phyloP scores from a whole-genome alignment of 2,113 vertebrate genomes.

The Notechis scutatus region DNA sequence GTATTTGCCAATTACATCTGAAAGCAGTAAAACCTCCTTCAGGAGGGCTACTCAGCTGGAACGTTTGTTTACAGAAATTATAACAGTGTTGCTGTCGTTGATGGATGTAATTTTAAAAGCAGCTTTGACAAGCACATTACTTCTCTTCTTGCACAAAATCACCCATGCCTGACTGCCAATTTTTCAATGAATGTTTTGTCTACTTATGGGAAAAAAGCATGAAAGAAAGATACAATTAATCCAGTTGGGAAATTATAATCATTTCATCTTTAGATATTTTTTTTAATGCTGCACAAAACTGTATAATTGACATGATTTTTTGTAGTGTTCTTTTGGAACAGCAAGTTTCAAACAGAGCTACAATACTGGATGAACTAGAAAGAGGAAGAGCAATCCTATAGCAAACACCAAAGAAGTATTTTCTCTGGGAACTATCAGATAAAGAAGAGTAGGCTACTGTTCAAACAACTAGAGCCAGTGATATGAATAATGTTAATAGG shows the following conservation, averaged over 20 bases:
- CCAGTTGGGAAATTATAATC: neutral
- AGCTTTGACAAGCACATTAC: neutral
- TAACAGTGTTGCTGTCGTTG: conserved; percentile 1
- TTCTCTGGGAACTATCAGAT: neutral
- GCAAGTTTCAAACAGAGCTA: neutral
- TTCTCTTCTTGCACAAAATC: neutral
- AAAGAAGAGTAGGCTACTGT: no score
- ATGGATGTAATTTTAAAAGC: neutral
- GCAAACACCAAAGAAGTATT: neutral
- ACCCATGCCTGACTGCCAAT: neutral
- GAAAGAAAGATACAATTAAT: neutral
- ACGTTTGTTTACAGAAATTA: conserved; percentile 13
- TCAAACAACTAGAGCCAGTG: neutral
- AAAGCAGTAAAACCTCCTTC: conserved; percentile 16
- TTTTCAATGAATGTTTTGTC: neutral
- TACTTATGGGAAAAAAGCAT: neutral
- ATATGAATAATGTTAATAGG: neutral
- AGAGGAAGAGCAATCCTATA: neutral
- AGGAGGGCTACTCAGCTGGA: conserved; percentile 8
- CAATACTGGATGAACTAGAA: neutral
- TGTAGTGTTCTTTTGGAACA: neutral
- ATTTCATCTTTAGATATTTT: neutral
- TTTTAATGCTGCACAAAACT: neutral
- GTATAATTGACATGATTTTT: neutral
- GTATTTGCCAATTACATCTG: neutral